Conservation (phyloP, 2,797 vertebrate genomes). For the Salarias fasciatus region DNA sequence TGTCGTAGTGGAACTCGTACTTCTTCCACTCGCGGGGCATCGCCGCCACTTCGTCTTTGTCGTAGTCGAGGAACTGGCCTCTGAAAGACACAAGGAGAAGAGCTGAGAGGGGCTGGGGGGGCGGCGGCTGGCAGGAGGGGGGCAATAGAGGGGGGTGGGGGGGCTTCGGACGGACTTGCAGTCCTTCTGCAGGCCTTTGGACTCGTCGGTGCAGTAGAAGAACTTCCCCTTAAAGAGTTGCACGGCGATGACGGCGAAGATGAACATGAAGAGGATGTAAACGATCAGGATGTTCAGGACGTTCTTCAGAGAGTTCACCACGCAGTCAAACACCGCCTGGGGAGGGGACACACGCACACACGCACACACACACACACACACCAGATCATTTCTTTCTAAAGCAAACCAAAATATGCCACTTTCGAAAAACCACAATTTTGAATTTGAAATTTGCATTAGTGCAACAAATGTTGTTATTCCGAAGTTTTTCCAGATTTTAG, state of each 20-base stretch:
- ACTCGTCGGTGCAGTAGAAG: slow-evolving; percentile 97
- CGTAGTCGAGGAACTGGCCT: slow-evolving; percentile 94
- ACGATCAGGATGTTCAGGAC: slow-evolving; percentile 98
- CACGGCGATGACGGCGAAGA: slow-evolving; percentile 98
- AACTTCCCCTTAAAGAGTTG: slow-evolving; percentile 98
- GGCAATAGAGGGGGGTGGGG: neutral
- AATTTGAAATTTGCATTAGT: no score
- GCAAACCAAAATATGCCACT: no score
- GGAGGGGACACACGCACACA: no score
- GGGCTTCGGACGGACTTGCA: slow-evolving; percentile 86
- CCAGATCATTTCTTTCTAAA: no score
- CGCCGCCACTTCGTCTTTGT: slow-evolving; percentile 90
- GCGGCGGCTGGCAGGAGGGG: neutral
- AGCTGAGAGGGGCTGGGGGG: neutral
- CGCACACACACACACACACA: slow-evolving; percentile 5
- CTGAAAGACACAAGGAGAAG: slow-evolving; percentile 71
- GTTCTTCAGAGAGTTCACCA: slow-evolving; percentile 98
- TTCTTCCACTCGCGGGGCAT: slow-evolving; percentile 94
- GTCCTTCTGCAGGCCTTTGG: slow-evolving; percentile 94
- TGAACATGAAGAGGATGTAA: slow-evolving; percentile 99
- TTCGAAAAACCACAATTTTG: no score
- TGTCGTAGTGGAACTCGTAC: slow-evolving; percentile 98
- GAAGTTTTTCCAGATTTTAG: no score
- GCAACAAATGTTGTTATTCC: no score
- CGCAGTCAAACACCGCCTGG: slow-evolving; percentile 97